Evolutionary conservation across 1,140 invertebrate genomes (phyloP).

Genomic region (Drosophila elegans): DNA sequence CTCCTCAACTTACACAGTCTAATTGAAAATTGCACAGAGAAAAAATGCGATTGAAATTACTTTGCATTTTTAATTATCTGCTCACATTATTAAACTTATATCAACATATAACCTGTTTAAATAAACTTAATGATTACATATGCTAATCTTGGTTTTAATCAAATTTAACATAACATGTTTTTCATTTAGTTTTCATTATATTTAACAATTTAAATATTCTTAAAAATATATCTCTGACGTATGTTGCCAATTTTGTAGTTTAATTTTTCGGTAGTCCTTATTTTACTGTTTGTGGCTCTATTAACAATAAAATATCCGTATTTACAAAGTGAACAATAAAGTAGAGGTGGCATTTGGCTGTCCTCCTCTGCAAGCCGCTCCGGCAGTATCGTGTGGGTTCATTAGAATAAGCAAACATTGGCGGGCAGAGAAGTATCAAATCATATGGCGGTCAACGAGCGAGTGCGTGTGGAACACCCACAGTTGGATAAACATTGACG

Average conservation of each 20-base stretch:
- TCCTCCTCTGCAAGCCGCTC: constrained; percentile 6
- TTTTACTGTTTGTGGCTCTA: not conserved
- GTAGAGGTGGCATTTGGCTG: not conserved
- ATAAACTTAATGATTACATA: too few species aligned
- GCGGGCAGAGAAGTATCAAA: constrained; percentile 13
- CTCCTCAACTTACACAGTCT: not conserved
- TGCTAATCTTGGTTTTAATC: too few species aligned
- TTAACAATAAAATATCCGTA: not conserved
- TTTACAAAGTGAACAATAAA: too few species aligned
- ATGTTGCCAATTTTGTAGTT: too few species aligned
- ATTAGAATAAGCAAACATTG: constrained; percentile 77
- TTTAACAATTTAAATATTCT: too few species aligned
- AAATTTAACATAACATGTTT: too few species aligned
- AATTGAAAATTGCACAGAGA: constrained; percentile 11
- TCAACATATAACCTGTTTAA: too few species aligned
- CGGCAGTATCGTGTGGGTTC: constrained; percentile 35
- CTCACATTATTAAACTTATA: too few species aligned
- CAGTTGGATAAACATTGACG: constrained; percentile 75
- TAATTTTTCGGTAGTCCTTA: not conserved
- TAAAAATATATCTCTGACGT: too few species aligned
- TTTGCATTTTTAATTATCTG: too few species aligned
- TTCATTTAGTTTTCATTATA: too few species aligned
- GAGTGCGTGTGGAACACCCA: constrained; percentile 72
- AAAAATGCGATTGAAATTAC: not conserved
- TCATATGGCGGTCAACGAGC: constrained; percentile 67